Evolutionary conservation across 2,113 vertebrate genomes (phyloP).

Genomic region (Ochotona curzoniae): DNA sequence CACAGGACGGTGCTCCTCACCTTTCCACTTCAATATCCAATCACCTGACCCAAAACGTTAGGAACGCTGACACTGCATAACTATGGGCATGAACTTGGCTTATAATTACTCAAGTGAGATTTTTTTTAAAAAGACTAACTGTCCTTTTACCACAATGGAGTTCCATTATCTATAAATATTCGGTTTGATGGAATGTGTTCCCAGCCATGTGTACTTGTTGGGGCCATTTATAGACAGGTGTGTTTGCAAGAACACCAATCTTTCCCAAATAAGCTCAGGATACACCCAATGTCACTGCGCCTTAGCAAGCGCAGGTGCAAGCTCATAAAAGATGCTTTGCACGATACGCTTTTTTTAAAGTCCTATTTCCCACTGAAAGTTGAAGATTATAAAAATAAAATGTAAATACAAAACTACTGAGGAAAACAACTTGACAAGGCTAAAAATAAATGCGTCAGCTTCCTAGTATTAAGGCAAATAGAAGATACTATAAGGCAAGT

Average conservation of each 20-base stretch:
- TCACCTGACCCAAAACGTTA: neutral
- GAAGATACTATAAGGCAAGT: slow-evolving; percentile 61
- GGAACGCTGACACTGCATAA: neutral
- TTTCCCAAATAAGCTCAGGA: neutral
- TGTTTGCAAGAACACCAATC: neutral
- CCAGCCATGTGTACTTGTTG: neutral
- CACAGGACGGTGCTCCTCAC: neutral
- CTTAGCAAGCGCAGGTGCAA: neutral
- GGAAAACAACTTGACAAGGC: slow-evolving; percentile 76
- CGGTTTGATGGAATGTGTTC: neutral
- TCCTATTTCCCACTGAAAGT: slow-evolving; percentile 69
- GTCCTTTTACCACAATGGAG: neutral
- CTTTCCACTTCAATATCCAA: neutral
- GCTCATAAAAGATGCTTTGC: neutral
- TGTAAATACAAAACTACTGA: slow-evolving; percentile 76
- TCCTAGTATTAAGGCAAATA: slow-evolving; percentile 57
- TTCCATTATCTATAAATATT: slow-evolving; percentile 3
- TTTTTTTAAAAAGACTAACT: neutral
- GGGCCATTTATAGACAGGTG: neutral
- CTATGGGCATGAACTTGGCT: neutral
- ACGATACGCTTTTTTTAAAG: slow-evolving; percentile 46
- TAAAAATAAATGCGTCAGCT: slow-evolving; percentile 78
- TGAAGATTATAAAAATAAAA: slow-evolving; percentile 73
- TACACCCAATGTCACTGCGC: neutral
- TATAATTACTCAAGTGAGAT: neutral